Percentiles rank a stretch among this genome's conserved stretches.
Conservation (phyloP, 2,888 invertebrate species). For the Sminthurides aquaticus region DNA sequence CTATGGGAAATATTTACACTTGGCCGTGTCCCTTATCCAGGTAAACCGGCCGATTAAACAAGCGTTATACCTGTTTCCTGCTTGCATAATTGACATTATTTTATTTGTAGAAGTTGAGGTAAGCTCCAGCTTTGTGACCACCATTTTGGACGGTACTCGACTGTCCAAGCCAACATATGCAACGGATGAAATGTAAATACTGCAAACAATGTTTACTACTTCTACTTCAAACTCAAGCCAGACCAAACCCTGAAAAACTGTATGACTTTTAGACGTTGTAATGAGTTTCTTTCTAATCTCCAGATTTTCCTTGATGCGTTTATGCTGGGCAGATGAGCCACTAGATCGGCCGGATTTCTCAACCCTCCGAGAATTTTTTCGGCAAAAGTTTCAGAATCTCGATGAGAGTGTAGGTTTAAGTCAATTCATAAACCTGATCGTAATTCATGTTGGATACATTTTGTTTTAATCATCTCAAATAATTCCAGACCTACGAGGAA, state of each 20-base stretch:
- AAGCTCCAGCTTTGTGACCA: neutral
- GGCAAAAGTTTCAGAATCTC: neutral
- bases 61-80: too few relatives aligned
- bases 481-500: neutral
- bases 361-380: neutral
- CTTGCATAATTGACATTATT: neutral
- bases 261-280: neutral
- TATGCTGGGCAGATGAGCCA: constrained; percentile 14
- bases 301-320: constrained; percentile 8
- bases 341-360: constrained; percentile 1
- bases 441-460: neutral
- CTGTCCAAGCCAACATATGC: neutral
- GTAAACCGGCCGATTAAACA: neutral
- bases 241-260: too few relatives aligned
- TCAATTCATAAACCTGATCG: neutral
- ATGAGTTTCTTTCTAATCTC: neutral
- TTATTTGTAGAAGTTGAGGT: neutral
- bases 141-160: neutral
- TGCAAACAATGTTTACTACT: neutral
- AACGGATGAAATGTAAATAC: constrained; percentile 6
- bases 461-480: neutral
- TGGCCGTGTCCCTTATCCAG: constrained; percentile 9
- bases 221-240: neutral
- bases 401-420: neutral
- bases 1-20: constrained; percentile 14